Evolutionary conservation across 2,797 vertebrate genomes (phyloP).

Genomic region (Sciurus vulgaris): DNA sequence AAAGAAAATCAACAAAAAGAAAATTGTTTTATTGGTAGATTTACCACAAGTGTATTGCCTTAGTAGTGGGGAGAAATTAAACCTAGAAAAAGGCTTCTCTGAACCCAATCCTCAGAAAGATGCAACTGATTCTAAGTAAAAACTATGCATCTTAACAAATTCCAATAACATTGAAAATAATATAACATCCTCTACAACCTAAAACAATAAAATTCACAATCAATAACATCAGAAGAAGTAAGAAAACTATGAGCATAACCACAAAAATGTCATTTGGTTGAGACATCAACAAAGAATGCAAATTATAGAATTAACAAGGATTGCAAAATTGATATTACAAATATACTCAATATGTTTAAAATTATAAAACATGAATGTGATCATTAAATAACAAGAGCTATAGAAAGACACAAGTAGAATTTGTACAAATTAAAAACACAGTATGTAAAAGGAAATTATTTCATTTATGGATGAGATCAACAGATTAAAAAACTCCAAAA

Average conservation of each 20-base stretch:
- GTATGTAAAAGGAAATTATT: not conserved
- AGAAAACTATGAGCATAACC: not conserved
- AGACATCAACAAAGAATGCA: not conserved
- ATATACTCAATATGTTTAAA: not conserved
- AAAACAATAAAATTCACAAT: not conserved
- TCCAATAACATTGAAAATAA: not conserved
- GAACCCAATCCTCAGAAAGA: not conserved
- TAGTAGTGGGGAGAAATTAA: not conserved
- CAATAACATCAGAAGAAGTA: not conserved
- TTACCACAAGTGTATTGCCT: not conserved
- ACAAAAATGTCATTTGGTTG: not conserved
- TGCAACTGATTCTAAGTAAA: not conserved
- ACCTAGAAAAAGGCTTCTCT: not conserved
- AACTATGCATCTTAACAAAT: not conserved
- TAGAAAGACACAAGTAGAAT: not conserved
- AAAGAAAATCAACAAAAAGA: not conserved
- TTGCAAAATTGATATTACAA: not conserved
- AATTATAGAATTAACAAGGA: constrained; percentile 6
- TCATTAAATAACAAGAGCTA: not conserved
- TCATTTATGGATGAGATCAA: not conserved
- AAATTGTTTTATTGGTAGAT: not conserved
- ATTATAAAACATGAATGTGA: not conserved
- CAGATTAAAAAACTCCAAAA: not conserved
- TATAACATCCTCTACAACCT: not conserved
- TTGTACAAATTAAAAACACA: not conserved